Base-by-base conservation (phyloP, 2,888 invertebrate species). In the Cryptocephalus primarius region DNA sequence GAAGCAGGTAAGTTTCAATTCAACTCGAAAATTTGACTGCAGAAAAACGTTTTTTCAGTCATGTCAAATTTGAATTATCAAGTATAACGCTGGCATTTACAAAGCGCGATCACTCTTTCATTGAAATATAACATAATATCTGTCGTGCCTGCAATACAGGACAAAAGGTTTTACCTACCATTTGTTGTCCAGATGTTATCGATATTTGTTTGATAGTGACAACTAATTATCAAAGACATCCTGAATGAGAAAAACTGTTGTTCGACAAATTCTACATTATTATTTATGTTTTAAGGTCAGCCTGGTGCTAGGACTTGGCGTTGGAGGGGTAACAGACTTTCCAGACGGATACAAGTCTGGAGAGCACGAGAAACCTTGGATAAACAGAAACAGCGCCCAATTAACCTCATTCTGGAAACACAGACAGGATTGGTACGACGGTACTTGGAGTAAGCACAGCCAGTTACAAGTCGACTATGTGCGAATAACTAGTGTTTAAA, bases 311-410 rank as follows among this genome's bases (percentile, higher is more conserved):
- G 85, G 85, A 1, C 70, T 86, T 6, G 82, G 80, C 39, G 83
- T 79, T 2, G 86, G 85, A n/a, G 83, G 86, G 12, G 65, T 77
- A 31, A 73, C 74, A 0, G 79, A 80, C 62, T 85, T 85, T 64
- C 78, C 77, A 0, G 82, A 85, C 57, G 67, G 66, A 11, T 64
- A 65, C 12, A 61, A 59, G 46, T 73, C 75, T 32, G 60, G 63
- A 8, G 56, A 55, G 1, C 60, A 63, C 9, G 55, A 62, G 1
- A 86, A 85, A 61, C 85, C 85, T 6, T 87, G 86, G 85, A 71
- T 56, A 45, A 83, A 83, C 60, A 59, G 60, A 1, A 74, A 72
- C 1, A 71, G 74, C 8, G 76, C 77, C 60, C 78, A 78, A 13
- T 71, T 75, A 58, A 69, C 76, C 10, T 68, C 73, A 39, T 85